Conservation (phyloP, 2,888 invertebrate genomes). For the Cetonia aurata region DNA sequence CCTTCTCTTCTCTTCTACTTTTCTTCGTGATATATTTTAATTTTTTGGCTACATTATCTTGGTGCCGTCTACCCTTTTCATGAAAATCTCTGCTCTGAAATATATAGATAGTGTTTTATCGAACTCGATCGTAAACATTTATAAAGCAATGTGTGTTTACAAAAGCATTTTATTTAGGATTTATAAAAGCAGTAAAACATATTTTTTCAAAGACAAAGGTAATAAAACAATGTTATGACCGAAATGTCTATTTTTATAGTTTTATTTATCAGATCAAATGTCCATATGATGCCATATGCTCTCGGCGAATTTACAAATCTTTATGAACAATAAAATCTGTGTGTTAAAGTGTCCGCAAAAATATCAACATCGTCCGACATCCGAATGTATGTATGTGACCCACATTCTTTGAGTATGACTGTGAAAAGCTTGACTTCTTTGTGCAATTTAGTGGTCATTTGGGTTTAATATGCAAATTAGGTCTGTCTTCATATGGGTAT, state of each 20-base stretch:
- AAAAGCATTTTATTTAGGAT: too few relatives aligned
- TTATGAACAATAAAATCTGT: slow-evolving; percentile 22
- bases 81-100: slow-evolving; percentile 93
- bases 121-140: slow-evolving; percentile 1
- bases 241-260: slow-evolving; percentile 15
- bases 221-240: slow-evolving; percentile 9
- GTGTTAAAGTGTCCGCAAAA: slow-evolving; percentile 21
- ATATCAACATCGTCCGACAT: slow-evolving; percentile 8
- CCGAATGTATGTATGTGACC: slow-evolving; percentile 14
- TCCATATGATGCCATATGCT: slow-evolving; percentile 25
- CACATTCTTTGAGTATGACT: slow-evolving; percentile 2
- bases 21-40: slow-evolving; percentile 87
- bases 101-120: not conserved
- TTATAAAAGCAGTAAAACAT: too few relatives aligned
- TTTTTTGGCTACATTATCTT: slow-evolving; percentile 90
- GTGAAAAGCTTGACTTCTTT: not conserved
- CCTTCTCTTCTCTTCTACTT: slow-evolving; percentile 84
- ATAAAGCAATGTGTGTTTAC: not conserved
- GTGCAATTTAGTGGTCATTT: too few relatives aligned
- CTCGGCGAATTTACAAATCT: slow-evolving; percentile 11
- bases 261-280: slow-evolving; percentile 15
- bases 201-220: not conserved
- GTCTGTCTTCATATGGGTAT: too few relatives aligned
- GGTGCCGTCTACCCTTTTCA: slow-evolving; percentile 92
- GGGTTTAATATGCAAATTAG: too few relatives aligned